A percentile compares a stretch with the other conserved stretches of the same genome.
phyloP scores from a whole-genome alignment of 2,888 invertebrate species.

The Drosophila ezoana region DNA sequence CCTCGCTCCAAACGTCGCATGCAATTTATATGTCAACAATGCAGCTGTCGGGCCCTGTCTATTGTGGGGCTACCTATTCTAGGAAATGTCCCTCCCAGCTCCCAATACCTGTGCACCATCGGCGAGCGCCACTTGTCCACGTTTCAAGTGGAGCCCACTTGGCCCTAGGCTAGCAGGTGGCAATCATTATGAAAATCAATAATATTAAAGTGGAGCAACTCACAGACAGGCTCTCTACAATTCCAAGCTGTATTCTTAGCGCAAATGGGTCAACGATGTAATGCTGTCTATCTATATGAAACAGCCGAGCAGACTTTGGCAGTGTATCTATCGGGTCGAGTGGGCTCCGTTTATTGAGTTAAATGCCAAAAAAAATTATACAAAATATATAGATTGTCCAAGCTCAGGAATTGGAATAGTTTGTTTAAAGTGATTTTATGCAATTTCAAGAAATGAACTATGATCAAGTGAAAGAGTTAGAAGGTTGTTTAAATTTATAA shows the following conservation, averaged over 20 bases:
- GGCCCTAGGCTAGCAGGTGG: slow-evolving; percentile 19
- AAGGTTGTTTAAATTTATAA: no score
- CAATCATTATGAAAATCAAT: slow-evolving; percentile 66
- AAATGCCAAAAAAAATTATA: no score
- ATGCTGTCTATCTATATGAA: not conserved
- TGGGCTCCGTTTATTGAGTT: no score
- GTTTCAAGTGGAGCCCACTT: slow-evolving; percentile 40
- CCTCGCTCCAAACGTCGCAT: slow-evolving; percentile 10
- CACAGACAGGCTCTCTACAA: slow-evolving; percentile 27
- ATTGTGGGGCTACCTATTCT: not conserved
- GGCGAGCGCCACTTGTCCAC: slow-evolving; percentile 49
- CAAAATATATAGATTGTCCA: no score
- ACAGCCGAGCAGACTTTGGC: no score
- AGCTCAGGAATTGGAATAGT: no score
- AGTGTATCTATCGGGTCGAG: no score
- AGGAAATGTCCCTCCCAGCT: slow-evolving; percentile 3
- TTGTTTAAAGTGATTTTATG: no score
- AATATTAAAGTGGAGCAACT: slow-evolving; percentile 52
- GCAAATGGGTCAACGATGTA: slow-evolving; percentile 3
- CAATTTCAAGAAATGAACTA: no score
- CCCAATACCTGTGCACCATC: slow-evolving; percentile 26
- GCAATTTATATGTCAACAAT: slow-evolving; percentile 64
- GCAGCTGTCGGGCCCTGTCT: slow-evolving; percentile 25
- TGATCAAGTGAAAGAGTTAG: no score
- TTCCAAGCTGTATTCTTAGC: not conserved